Conservation (phyloP, 2,888 invertebrate genomes). For the Nycteola revayana region DNA sequence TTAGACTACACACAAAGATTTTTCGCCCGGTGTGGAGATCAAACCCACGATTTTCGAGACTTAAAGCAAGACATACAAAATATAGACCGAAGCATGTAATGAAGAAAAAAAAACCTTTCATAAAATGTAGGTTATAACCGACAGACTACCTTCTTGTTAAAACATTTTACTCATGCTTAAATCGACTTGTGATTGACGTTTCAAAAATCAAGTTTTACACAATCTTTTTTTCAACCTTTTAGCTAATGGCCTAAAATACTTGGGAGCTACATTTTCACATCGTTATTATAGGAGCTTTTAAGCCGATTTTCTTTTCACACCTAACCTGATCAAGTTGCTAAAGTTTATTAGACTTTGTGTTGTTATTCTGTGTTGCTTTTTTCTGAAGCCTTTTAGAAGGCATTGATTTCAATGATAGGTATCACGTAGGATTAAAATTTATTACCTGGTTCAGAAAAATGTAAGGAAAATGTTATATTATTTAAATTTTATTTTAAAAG, state of each 20-base stretch:
- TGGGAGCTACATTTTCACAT: background rate
- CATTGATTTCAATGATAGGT: too few relatives aligned
- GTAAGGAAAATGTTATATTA: too few relatives aligned
- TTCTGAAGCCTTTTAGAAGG: too few relatives aligned
- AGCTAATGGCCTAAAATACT: conserved; percentile 15
- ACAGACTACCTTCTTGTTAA: background rate
- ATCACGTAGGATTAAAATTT: too few relatives aligned
- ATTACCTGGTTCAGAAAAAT: too few relatives aligned
- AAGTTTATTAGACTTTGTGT: background rate
- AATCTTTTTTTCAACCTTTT: conserved; percentile 19
- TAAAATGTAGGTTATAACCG: background rate
- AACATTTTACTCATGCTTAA: background rate
- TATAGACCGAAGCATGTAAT: too few relatives aligned
- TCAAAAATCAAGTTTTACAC: conserved; percentile 6
- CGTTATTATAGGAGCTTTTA: conserved; percentile 7
- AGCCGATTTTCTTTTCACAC: conserved; percentile 1
- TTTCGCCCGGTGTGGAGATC: too few relatives aligned
- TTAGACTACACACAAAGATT: too few relatives aligned
- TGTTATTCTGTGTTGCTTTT: background rate
- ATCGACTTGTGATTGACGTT: conserved; percentile 12
- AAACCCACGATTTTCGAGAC: too few relatives aligned
- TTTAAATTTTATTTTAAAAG: too few relatives aligned
- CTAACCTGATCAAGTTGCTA: background rate
- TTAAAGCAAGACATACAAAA: too few relatives aligned
- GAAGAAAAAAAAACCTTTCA: background rate